These are phyloP conservation scores for Lordiphosa collinella DNA, from an alignment of 1,140 invertebrate species.

Conservation along the genomic window DNA sequence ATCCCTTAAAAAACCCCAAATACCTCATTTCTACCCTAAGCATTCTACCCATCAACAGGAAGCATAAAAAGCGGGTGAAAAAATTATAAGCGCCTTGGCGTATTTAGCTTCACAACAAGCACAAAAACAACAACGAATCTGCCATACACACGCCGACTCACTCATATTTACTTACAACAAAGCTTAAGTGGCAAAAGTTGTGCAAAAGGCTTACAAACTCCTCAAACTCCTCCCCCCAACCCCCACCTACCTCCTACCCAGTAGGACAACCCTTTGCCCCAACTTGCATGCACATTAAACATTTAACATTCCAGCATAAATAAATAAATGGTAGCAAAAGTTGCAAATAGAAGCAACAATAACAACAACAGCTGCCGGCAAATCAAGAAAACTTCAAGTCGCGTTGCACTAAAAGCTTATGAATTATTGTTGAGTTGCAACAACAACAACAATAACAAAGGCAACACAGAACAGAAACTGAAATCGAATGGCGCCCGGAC, in stretches of 20 bases:
- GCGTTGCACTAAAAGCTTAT: constrained; percentile 74
- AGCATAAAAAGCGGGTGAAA: constrained; percentile 25
- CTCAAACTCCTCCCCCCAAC: constrained; percentile 18
- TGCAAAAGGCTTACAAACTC: constrained; percentile 71
- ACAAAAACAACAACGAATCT: constrained; percentile 35
- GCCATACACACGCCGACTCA: constrained; percentile 13
- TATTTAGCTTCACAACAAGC: constrained; percentile 30
- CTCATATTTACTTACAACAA: constrained; percentile 61
- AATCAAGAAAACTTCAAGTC: constrained; percentile 55
- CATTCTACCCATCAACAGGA: constrained; percentile 22
- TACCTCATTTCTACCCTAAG: constrained; percentile 9
- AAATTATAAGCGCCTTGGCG: constrained; percentile 54
- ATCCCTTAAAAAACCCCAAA: constrained; percentile 1
- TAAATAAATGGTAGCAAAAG: constrained; percentile 67
- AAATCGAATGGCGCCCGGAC: constrained; percentile 11
- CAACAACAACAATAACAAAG: constrained; percentile 26
- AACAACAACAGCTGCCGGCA: constrained; percentile 49
- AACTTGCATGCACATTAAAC: constrained; percentile 73
- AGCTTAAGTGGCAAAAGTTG: constrained; percentile 75
- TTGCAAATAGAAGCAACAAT: constrained; percentile 37
- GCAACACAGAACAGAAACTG: constrained; percentile 17
- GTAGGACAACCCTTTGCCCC: constrained; percentile 15
- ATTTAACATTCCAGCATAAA: constrained; percentile 72
- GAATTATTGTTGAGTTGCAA: constrained; percentile 63
- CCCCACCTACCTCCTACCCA: not conserved